Conservation (phyloP, 1,140 invertebrate species). For the Drosophila burlai region DNA sequence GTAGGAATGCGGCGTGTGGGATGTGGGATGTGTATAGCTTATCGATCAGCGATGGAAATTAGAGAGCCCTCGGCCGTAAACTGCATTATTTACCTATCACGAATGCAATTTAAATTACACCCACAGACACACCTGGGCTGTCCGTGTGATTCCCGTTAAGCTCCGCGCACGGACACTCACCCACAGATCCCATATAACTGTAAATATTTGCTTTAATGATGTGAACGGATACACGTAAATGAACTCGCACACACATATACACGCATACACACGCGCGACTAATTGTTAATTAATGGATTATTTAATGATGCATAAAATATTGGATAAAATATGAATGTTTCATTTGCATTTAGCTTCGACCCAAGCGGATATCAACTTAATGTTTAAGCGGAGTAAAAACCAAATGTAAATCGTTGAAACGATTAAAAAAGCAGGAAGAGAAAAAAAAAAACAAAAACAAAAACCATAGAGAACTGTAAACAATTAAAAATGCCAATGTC, state of each 20-base stretch:
- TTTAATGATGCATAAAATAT: slow-evolving; percentile 79
- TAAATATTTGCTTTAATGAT: slow-evolving; percentile 78
- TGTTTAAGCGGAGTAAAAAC: slow-evolving; percentile 56
- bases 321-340: slow-evolving; percentile 69
- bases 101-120: slow-evolving; percentile 36
- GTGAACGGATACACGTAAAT: slow-evolving; percentile 59
- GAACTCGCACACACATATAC: slow-evolving; percentile 34
- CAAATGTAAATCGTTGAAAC: slow-evolving; percentile 31
- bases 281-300: slow-evolving; percentile 82
- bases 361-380: slow-evolving; percentile 52
- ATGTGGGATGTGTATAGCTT: slow-evolving; percentile 57
- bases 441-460: background rate
- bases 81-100: slow-evolving; percentile 54
- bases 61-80: slow-evolving; percentile 28
- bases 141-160: slow-evolving; percentile 33
- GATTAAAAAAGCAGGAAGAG: slow-evolving; percentile 24
- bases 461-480: slow-evolving; percentile 28
- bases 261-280: slow-evolving; percentile 40
- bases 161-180: slow-evolving; percentile 21
- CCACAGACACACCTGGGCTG: slow-evolving; percentile 27
- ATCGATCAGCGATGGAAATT: slow-evolving; percentile 60
- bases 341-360: slow-evolving; percentile 57
- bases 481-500: slow-evolving; percentile 47
- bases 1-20: background rate
- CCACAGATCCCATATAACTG: slow-evolving; percentile 34